Percentiles rank a stretch among this genome's conserved stretches.
Conservation (phyloP, 2,113 vertebrate genomes). For the Cephalopterus ornatus region DNA sequence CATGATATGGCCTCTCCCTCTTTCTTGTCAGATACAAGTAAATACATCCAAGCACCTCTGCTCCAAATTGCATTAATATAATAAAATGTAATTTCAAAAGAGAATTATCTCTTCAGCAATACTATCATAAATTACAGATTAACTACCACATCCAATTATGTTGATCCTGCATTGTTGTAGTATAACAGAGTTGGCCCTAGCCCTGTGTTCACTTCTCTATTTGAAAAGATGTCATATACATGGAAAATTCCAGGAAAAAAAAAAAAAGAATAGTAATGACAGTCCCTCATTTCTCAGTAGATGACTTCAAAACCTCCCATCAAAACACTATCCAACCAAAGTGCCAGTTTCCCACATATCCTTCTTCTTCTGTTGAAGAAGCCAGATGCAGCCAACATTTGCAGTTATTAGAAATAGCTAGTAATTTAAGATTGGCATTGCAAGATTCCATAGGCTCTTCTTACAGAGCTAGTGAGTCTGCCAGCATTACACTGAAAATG, state of each 20-base stretch:
- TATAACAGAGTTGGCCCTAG: neutral
- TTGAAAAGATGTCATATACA: neutral
- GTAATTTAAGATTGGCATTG: neutral
- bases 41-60: neutral
- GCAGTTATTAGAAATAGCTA: neutral
- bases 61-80: neutral
- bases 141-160: neutral
- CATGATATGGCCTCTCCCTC: neutral
- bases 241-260: neutral
- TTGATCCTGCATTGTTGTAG: neutral
- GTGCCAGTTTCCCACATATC: neutral
- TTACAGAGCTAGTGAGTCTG: neutral
- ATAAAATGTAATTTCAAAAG: neutral
- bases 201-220: neutral
- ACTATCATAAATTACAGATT: neutral
- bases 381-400: neutral
- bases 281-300: neutral
- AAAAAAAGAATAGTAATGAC: neutral
- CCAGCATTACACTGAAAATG: neutral
- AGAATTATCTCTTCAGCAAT: neutral
- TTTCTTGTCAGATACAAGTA: neutral
- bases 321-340: neutral
- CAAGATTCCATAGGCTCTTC: neutral
- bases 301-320: neutral
- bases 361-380: neutral